Evolutionary conservation across 2,113 vertebrate genomes (phyloP).

Genomic region (Sphaerodactylus townsendi): DNA sequence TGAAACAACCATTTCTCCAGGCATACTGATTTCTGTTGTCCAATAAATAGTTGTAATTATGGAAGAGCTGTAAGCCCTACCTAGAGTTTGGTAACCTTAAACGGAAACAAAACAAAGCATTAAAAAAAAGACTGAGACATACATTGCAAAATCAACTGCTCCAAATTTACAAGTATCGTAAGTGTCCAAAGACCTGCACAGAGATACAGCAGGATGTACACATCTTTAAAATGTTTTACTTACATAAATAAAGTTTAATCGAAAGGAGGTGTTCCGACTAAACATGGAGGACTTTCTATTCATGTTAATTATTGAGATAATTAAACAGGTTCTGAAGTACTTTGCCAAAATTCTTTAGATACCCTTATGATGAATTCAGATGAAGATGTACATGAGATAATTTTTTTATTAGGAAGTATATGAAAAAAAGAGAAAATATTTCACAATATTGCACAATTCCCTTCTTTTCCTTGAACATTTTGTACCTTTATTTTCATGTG

Average conservation of each 20-base stretch:
- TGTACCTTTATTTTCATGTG: not conserved
- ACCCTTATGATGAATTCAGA: too few species aligned
- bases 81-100: too few species aligned
- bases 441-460: not conserved
- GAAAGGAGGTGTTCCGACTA: not conserved
- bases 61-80: too few species aligned
- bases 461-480: not conserved
- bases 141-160: too few species aligned
- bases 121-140: too few species aligned
- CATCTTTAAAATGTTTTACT: not conserved
- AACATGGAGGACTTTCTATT: not conserved
- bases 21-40: too few species aligned
- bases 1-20: too few species aligned
- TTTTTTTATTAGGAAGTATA: not conserved
- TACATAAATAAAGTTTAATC: not conserved
- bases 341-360: constrained; percentile 1
- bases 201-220: not conserved
- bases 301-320: not conserved
- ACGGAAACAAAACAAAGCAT: too few species aligned
- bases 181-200: not conserved
- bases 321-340: not conserved
- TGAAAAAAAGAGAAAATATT: not conserved
- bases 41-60: too few species aligned
- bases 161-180: too few species aligned
- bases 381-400: not conserved